A percentile compares a stretch with the other conserved stretches of the same genome.
Evolutionary conservation across 2,113 vertebrate genomes (phyloP).

Genomic region (Brevimyrus niger): DNA sequence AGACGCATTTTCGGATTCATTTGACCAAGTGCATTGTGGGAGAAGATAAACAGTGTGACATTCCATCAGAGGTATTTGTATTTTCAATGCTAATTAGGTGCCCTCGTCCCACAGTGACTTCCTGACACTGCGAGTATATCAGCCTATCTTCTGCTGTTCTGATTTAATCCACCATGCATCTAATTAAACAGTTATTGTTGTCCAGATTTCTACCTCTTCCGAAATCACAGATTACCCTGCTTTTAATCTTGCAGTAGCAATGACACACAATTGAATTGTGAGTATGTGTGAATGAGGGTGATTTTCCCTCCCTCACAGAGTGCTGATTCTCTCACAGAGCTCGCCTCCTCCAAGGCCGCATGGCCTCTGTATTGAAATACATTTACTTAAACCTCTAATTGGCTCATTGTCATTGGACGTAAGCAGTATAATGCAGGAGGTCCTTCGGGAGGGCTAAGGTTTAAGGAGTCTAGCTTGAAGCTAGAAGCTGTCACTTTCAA

Average conservation of each 20-base stretch:
- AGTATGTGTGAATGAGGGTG: neutral
- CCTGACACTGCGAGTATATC: neutral
- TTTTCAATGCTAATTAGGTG: neutral
- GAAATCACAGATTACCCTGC: neutral
- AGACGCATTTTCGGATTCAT: neutral
- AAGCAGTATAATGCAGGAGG: neutral
- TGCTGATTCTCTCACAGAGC: neutral
- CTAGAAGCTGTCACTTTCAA: conserved; percentile 1
- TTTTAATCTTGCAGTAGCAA: neutral
- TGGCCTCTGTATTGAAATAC: conserved; percentile 2
- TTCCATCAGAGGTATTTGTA: neutral
- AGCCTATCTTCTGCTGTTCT: neutral
- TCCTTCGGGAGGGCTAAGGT: neutral
- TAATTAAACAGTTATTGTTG: neutral
- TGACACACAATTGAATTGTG: neutral
- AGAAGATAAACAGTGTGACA: neutral
- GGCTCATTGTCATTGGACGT: neutral
- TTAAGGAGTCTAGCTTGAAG: neutral
- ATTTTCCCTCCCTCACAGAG: neutral
- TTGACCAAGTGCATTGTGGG: neutral
- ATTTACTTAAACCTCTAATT: neutral
- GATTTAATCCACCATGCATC: neutral
- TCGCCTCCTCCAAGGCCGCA: no score
- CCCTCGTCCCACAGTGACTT: neutral
- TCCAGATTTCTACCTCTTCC: neutral